These are phyloP conservation scores for Eospalax fontanierii DNA, from an alignment of 2,797 vertebrate species.

Conservation along the genomic window DNA sequence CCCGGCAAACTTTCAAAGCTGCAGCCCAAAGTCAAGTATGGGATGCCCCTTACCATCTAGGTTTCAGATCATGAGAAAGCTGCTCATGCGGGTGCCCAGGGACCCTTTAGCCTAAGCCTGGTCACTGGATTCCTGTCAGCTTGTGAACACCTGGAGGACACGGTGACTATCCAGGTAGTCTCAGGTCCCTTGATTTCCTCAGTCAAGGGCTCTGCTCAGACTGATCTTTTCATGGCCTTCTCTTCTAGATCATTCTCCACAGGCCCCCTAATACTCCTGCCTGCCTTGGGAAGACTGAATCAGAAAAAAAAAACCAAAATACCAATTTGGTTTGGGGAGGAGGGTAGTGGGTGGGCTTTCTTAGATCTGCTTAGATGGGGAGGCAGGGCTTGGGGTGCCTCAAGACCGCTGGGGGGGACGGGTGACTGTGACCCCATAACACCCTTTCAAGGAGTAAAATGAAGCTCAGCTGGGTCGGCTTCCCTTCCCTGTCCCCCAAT, in stretches of 20 bases:
- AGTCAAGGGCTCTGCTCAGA: neutral
- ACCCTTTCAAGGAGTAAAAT: neutral
- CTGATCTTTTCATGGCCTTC: neutral
- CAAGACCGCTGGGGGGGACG: neutral
- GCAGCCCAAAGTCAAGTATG: neutral
- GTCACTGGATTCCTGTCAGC: neutral
- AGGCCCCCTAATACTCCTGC: too few relatives aligned
- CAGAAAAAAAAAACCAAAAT: neutral
- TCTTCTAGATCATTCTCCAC: neutral
- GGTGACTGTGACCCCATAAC: neutral
- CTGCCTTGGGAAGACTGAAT: neutral
- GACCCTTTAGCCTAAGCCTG: neutral
- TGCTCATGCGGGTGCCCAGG: neutral
- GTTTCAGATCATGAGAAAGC: neutral
- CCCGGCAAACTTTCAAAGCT: conserved; percentile 48
- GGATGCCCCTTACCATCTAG: too few relatives aligned
- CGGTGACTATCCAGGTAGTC: too few relatives aligned
- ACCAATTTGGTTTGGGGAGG: neutral
- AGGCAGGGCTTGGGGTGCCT: neutral
- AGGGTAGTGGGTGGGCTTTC: neutral
- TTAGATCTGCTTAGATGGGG: neutral
- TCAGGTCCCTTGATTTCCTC: neutral
- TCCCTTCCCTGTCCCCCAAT: neutral
- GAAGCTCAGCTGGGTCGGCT: neutral
- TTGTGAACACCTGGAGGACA: neutral